Conservation (phyloP, 1,140 invertebrate genomes). For the Nomia melanderi region DNA sequence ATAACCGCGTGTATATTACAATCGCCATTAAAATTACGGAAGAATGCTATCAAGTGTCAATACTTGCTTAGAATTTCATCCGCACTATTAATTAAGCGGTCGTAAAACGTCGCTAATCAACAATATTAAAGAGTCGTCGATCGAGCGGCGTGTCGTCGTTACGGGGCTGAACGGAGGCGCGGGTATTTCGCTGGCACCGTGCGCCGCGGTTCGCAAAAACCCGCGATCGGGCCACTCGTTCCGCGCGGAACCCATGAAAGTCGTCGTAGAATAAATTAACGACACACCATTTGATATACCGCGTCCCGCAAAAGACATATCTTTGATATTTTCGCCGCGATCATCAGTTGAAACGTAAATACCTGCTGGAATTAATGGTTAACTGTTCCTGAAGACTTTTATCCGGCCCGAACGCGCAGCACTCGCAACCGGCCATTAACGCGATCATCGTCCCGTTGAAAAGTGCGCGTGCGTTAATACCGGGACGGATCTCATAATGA, state of each 20-base stretch:
- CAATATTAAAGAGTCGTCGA: background rate
- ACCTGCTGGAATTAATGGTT: constrained; percentile 12
- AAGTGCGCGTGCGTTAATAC: background rate
- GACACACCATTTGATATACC: constrained; percentile 23
- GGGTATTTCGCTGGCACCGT: background rate
- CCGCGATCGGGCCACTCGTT: constrained; percentile 10
- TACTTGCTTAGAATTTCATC: background rate
- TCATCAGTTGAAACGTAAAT: constrained; percentile 32
- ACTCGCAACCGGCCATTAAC: background rate
- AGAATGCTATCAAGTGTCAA: background rate
- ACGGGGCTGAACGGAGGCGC: background rate
- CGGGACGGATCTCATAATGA: background rate
- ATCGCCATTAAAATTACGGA: too few relatives aligned
- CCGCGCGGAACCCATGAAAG: constrained; percentile 7
- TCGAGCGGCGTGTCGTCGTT: background rate
- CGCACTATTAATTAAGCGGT: background rate
- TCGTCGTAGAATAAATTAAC: constrained; percentile 34
- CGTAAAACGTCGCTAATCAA: background rate
- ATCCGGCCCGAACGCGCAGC: too few relatives aligned
- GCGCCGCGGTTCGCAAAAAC: background rate
- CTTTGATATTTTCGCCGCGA: constrained; percentile 33
- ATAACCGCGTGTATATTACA: too few relatives aligned
- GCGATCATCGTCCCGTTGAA: constrained; percentile 1
- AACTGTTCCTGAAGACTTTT: constrained; percentile 17
- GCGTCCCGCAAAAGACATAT: background rate